phyloP scores from a whole-genome alignment of 2,888 invertebrate genomes.

The Trissonchulus latispiculum region DNA sequence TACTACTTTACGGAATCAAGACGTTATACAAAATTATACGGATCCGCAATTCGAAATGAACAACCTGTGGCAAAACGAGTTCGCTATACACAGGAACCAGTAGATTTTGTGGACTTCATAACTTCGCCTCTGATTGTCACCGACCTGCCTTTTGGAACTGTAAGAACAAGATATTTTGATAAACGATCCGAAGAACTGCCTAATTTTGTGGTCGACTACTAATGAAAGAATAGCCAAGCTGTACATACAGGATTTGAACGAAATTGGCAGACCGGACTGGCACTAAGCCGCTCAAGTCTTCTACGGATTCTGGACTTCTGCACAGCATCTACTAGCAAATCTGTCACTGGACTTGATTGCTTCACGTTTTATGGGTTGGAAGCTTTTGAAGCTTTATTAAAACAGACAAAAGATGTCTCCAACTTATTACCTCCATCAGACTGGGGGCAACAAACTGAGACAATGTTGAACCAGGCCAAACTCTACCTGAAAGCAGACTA shows the following conservation, averaged over 20 bases:
- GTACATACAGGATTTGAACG: too few relatives aligned
- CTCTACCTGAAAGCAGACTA: conserved; percentile 8
- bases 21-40: background rate
- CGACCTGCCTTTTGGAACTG: background rate
- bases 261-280: too few relatives aligned
- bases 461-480: background rate
- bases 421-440: background rate
- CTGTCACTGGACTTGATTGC: background rate
- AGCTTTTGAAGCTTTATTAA: background rate
- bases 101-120: background rate
- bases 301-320: conserved; percentile 8
- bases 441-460: background rate
- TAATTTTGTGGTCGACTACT: too few relatives aligned
- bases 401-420: background rate
- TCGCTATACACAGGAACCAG: background rate
- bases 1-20: background rate
- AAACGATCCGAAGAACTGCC: background rate
- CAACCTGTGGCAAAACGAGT: background rate
- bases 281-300: background rate
- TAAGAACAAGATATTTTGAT: background rate
- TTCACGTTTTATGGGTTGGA: background rate
- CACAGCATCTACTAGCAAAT: conserved; percentile 1
- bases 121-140: background rate
- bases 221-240: too few relatives aligned
- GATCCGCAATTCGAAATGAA: background rate